phyloP scores from a whole-genome alignment of 2,888 invertebrate genomes.

The Beris chalybata region DNA sequence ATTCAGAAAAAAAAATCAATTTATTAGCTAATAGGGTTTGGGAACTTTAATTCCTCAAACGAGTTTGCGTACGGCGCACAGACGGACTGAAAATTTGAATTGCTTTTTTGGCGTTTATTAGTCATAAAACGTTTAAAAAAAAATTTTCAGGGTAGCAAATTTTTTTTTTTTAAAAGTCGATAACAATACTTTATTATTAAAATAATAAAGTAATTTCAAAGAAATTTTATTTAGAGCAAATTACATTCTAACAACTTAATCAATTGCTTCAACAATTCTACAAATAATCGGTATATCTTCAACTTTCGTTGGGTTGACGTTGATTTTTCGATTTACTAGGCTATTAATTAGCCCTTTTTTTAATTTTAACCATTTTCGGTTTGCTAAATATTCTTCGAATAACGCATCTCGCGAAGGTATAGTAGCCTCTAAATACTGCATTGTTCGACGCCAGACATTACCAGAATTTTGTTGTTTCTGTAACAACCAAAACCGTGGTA shows the following conservation, averaged over 20 bases:
- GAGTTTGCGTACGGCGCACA: too few species aligned
- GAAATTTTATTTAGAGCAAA: background rate
- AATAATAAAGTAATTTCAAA: too few species aligned
- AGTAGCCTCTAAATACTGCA: conserved; percentile 48
- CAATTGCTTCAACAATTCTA: conserved; percentile 46
- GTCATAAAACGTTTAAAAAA: too few species aligned
- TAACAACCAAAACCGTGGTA: conserved; percentile 71
- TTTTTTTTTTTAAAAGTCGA: too few species aligned
- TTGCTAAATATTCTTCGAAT: conserved; percentile 48
- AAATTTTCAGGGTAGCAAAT: too few species aligned
- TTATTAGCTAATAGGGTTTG: too few species aligned
- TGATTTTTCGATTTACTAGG: conserved; percentile 6
- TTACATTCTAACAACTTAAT: background rate
- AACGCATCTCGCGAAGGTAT: conserved; percentile 50
- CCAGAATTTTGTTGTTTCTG: conserved; percentile 57
- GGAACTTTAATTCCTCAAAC: too few species aligned
- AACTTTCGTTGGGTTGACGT: conserved; percentile 43
- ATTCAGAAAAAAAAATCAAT: too few species aligned
- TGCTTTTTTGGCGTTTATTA: too few species aligned
- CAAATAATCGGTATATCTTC: conserved; percentile 54
- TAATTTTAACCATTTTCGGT: conserved; percentile 50
- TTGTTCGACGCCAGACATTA: conserved; percentile 52
- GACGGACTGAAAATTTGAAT: too few species aligned
- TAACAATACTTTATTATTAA: too few species aligned
- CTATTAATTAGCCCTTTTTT: conserved; percentile 45